These are phyloP conservation scores for Aphidius gifuensis DNA, from an alignment of 1,140 invertebrate genomes.

Conservation along the genomic window DNA sequence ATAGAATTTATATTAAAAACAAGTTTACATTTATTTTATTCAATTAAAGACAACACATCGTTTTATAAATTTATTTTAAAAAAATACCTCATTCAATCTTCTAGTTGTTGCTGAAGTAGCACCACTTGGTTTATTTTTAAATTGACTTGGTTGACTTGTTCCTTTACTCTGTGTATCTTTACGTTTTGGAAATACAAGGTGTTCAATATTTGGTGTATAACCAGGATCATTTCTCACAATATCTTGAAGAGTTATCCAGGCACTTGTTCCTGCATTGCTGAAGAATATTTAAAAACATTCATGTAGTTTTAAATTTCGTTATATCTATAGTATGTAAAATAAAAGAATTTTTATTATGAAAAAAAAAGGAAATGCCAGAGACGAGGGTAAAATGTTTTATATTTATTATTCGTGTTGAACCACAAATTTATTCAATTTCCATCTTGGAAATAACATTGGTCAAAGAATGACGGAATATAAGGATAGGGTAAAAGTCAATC, in stretches of 20 bases:
- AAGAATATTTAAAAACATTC: conserved; percentile 25
- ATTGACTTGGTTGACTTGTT: conserved; percentile 20
- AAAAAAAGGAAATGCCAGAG: no score
- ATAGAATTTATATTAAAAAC: not conserved
- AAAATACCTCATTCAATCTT: conserved; percentile 58
- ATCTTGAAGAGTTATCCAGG: conserved; percentile 46
- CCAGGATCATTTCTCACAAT: conserved; percentile 52
- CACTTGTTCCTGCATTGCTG: conserved; percentile 41
- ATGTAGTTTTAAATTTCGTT: no score
- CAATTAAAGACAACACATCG: no score
- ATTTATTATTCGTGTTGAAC: not conserved
- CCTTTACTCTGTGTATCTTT: conserved; percentile 41
- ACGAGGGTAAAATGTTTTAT: not conserved
- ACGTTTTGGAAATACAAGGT: conserved; percentile 57
- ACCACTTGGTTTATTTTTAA: conserved; percentile 14
- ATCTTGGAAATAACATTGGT: conserved; percentile 1
- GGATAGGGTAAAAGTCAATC: conserved; percentile 2
- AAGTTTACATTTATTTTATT: no score
- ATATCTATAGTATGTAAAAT: no score
- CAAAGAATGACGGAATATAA: not conserved
- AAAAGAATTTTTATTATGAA: no score
- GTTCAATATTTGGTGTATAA: conserved; percentile 61
- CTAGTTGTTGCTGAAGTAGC: conserved; percentile 35
- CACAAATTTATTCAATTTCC: not conserved
- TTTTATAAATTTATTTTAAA: no score